A percentile compares a stretch with the other conserved stretches of the same genome.
Conservation (phyloP, 2,888 invertebrate genomes). For the Uloborus plumipes region DNA sequence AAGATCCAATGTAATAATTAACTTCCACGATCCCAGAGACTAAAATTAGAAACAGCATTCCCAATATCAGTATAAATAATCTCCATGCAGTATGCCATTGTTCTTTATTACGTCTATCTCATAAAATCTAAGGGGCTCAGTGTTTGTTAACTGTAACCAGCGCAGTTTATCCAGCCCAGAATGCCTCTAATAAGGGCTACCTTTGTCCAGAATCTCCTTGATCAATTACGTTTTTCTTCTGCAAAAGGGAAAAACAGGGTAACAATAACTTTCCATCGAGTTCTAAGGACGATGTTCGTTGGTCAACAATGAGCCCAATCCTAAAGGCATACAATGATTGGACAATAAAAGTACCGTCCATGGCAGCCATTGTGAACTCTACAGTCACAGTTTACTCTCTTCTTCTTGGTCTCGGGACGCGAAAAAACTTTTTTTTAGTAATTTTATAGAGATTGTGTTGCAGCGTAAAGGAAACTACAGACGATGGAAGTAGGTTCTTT, state of each 20-base stretch:
- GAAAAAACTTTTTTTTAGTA: too few relatives aligned
- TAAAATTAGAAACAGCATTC: too few relatives aligned
- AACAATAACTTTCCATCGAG: conserved; percentile 47
- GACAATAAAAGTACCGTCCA: conserved; percentile 43
- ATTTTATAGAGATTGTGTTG: too few relatives aligned
- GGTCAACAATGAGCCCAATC: conserved; percentile 49
- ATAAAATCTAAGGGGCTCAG: conserved; percentile 35
- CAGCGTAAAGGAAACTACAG: too few relatives aligned
- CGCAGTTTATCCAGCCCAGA: conserved; percentile 50
- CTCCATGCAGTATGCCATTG: conserved; percentile 31
- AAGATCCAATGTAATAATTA: too few relatives aligned
- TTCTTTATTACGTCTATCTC: conserved; percentile 33
- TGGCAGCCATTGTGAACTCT: conserved; percentile 34
- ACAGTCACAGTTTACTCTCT: conserved; percentile 8
- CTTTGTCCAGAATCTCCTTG: conserved; percentile 44
- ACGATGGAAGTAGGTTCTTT: too few relatives aligned
- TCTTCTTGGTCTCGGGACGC: background rate
- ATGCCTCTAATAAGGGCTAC: conserved; percentile 52
- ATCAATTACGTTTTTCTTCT: conserved; percentile 53
- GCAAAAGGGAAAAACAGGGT: conserved; percentile 23
- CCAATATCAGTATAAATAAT: conserved; percentile 24
- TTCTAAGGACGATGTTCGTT: conserved; percentile 23
- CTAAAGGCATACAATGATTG: conserved; percentile 48
- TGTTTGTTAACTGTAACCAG: conserved; percentile 52
- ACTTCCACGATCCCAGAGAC: too few relatives aligned